These are phyloP conservation scores for Danionella cerebrum DNA, from an alignment of 2,113 vertebrate genomes.

Conservation along the genomic window DNA sequence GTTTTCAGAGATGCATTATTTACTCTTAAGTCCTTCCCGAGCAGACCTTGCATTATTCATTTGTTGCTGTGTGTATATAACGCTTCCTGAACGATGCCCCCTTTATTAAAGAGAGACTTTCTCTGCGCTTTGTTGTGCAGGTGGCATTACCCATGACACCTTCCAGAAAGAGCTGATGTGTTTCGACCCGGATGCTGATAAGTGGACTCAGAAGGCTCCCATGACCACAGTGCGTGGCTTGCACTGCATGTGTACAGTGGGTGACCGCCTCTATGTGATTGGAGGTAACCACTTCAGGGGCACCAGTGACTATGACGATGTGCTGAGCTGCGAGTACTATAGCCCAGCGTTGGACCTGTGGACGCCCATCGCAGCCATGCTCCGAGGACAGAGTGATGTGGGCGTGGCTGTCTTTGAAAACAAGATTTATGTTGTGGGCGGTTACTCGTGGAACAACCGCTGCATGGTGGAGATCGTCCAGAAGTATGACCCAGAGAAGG, in stretches of 20 bases:
- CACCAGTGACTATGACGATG: conserved; percentile 97
- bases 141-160: conserved; percentile 97
- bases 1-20: neutral
- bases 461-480: conserved; percentile 99
- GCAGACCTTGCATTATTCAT: neutral
- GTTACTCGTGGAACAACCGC: conserved; percentile 99
- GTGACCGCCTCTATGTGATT: conserved; percentile 93
- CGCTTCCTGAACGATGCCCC: neutral
- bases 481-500: conserved; percentile 96
- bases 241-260: conserved; percentile 98
- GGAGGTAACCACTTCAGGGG: conserved; percentile 98
- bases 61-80: neutral
- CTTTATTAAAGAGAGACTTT: neutral
- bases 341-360: conserved; percentile 92
- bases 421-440: conserved; percentile 97
- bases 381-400: conserved; percentile 95
- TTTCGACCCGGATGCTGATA: conserved; percentile 95
- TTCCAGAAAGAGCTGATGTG: conserved; percentile 99
- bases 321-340: conserved; percentile 97
- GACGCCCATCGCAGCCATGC: conserved; percentile 95
- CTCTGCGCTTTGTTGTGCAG: conserved; percentile 52
- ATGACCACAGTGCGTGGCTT: conserved; percentile 98
- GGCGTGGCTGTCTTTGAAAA: conserved; percentile 96
- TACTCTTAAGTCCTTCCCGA: neutral
- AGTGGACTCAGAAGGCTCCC: conserved; percentile 94